phyloP scores from a whole-genome alignment of 2,113 vertebrate species.

The Oreochromis spilurus region DNA sequence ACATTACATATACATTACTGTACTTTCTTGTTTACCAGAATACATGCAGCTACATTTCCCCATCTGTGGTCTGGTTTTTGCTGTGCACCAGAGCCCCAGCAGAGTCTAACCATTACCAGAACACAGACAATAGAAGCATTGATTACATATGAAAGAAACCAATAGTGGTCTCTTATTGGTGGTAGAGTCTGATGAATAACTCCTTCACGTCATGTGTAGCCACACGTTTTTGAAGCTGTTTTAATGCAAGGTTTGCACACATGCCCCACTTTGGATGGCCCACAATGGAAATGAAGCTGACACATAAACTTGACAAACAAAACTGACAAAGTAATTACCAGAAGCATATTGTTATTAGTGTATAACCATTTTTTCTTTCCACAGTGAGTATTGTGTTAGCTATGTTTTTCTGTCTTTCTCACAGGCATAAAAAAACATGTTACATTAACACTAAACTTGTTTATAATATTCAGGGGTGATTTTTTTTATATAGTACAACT shows the following conservation, averaged over 20 bases:
- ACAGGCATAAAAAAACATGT: neutral
- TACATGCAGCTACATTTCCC: neutral
- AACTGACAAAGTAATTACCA: neutral
- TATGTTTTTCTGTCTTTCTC: conserved; percentile 13
- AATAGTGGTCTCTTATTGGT: neutral
- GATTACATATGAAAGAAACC: neutral
- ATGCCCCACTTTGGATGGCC: neutral
- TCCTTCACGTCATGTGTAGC: neutral
- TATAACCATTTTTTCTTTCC: neutral
- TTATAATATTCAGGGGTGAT: neutral
- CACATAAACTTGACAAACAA: neutral
- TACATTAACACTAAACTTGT: neutral
- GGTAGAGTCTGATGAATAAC: neutral
- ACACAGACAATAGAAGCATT: neutral
- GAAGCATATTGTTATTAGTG: neutral
- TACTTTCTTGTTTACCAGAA: conserved; percentile 32
- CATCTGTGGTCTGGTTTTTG: conserved; percentile 8
- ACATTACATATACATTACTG: neutral
- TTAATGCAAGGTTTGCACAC: neutral
- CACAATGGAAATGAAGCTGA: neutral
- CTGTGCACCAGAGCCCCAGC: neutral
- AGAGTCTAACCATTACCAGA: neutral
- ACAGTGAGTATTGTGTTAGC: neutral
- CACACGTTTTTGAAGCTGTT: neutral
- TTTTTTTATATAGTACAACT: neutral